These are phyloP conservation scores for Campaea margaritaria DNA, from an alignment of 2,888 invertebrate species.

Conservation along the genomic window DNA sequence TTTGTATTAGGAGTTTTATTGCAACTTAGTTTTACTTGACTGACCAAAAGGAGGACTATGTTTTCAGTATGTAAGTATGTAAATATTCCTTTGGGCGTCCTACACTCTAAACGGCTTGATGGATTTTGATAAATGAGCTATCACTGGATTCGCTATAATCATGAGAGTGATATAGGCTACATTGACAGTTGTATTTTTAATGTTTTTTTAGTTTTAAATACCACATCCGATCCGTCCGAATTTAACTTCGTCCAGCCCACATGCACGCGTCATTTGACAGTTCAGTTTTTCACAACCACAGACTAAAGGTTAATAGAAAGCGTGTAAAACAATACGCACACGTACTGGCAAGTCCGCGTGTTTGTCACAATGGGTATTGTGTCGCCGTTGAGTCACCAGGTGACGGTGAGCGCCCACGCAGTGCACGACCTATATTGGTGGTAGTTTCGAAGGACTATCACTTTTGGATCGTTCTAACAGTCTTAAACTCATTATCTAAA, in stretches of 20 bases:
- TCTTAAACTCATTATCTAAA: too few species aligned
- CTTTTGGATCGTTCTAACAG: too few species aligned
- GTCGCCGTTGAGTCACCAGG: conserved; percentile 24
- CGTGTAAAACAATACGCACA: conserved; percentile 44
- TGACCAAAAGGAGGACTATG: too few species aligned
- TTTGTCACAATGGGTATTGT: conserved; percentile 33
- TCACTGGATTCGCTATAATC: too few species aligned
- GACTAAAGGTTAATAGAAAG: conserved; percentile 47
- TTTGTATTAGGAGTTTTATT: too few species aligned
- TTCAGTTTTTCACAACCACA: conserved; percentile 40
- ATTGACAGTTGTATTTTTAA: too few species aligned
- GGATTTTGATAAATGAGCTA: too few species aligned
- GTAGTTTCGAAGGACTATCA: neutral
- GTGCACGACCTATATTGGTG: conserved; percentile 10
- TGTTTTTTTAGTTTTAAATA: neutral
- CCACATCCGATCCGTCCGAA: conserved; percentile 23
- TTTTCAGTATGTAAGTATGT: too few species aligned
- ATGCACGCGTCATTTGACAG: conserved; percentile 30
- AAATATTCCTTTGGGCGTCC: too few species aligned
- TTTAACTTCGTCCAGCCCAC: conserved; percentile 19
- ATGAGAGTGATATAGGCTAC: too few species aligned
- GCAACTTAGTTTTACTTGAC: too few species aligned
- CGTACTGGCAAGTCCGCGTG: conserved; percentile 27
- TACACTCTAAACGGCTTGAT: too few species aligned
- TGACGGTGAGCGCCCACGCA: conserved; percentile 20